A percentile compares a stretch with the other conserved stretches of the same genome.
These are phyloP conservation scores for Caenorhabditis japonica DNA, from an alignment of 2,888 invertebrate genomes.

Conservation along the genomic window DNA sequence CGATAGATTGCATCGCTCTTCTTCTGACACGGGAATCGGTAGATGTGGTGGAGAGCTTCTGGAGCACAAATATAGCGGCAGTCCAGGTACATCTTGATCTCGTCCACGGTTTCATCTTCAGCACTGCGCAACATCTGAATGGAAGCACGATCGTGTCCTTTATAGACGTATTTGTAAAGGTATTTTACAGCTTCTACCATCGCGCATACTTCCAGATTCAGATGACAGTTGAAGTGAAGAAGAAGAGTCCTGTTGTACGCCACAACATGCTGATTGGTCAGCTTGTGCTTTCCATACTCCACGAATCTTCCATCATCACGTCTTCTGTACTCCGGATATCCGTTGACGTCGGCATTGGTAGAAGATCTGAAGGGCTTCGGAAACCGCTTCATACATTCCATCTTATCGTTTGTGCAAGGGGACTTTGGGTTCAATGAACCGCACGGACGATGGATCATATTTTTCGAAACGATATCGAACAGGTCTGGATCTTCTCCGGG, in stretches of 20 bases:
- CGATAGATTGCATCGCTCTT: not conserved
- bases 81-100: conserved; percentile 21
- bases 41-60: conserved; percentile 32
- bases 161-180: conserved; percentile 40
- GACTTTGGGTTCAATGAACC: conserved; percentile 65
- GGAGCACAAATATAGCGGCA: conserved; percentile 47
- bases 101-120: conserved; percentile 9
- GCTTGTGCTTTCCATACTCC: no score
- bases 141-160: conserved; percentile 61
- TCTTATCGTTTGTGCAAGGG: conserved; percentile 77
- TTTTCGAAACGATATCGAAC: conserved; percentile 43
- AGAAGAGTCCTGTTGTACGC: conserved; percentile 75
- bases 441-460: conserved; percentile 72
- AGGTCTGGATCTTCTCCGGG: conserved; percentile 49
- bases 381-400: conserved; percentile 77
- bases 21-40: not conserved
- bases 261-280: conserved; percentile 74
- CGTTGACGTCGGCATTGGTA: conserved; percentile 74
- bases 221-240: conserved; percentile 58
- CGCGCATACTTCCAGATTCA: conserved; percentile 73
- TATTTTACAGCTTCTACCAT: conserved; percentile 63
- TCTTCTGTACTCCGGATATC: conserved; percentile 77
- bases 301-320: conserved; percentile 64
- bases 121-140: not conserved
- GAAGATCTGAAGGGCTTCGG: conserved; percentile 71